Base-by-base conservation (phyloP, 2,888 invertebrate species). In the Pterostichus madidus region DNA sequence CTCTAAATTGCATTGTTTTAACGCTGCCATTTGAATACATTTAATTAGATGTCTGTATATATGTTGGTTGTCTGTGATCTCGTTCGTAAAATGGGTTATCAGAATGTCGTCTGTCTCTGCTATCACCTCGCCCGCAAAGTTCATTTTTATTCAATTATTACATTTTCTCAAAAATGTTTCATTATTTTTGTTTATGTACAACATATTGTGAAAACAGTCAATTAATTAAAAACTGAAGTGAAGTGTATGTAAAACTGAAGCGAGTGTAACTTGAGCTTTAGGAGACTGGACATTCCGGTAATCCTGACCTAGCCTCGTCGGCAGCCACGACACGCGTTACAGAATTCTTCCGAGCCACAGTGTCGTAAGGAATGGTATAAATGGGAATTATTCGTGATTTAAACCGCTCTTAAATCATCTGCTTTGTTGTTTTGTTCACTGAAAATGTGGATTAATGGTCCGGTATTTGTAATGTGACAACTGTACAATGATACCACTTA, bases 391-490 rank as follows among this genome's bases (percentile, higher is more conserved):
- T 75, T 49, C n/a, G 75, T 75, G 75, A 75, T 75, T 52, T 75
- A 75, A 75, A 75, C 32, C 31, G 52, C 13, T 75, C 75, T 75
- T 75, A 75, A 75, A 75, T 75, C 75, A 75, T 52, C 31, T 13
- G 52, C 11, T 6, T 49, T 75, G 75, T 75, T 75, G 75, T 52
- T 75, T 75, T 75, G 75, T 75, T 75, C 49, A 24, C 8, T 64
- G 71, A 49, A 49, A 75, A 75, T 75, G 75, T 75, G 75, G 75
- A 75, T 52, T 75, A 75, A 75, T 75, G 75, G 31, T n/a, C 13
- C 15, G 39, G 75, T 52, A 75, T 75, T 75, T 75, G 49, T 75
- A 75, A 75, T 75, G 75, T 75, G 75, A 75, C 75, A 75, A 75
- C 49, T 75, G n/a, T 31, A 75, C 75, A 75, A 75, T 75, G 75